Conservation (phyloP, 1,140 invertebrate genomes). For the Berghia stephanieae region DNA sequence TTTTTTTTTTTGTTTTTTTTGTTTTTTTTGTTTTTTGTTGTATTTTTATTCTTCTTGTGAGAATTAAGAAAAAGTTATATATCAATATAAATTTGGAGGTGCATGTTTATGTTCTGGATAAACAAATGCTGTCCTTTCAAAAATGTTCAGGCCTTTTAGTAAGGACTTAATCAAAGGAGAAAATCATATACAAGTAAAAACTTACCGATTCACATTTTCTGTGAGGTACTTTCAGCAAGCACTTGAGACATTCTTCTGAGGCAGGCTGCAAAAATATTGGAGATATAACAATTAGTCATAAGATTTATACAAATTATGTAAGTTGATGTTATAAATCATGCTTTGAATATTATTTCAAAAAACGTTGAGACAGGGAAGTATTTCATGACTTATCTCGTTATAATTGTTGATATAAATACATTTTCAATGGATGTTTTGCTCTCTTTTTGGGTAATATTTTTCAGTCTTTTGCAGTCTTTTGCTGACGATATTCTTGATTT, state of each 20-base stretch:
- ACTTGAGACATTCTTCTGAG: conserved; percentile 63
- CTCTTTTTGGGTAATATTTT: no score
- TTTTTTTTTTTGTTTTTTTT: neutral
- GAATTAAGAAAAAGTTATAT: neutral
- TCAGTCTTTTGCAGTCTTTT: no score
- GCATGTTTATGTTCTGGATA: neutral
- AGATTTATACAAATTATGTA: neutral
- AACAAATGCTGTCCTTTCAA: neutral
- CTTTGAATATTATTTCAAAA: no score
- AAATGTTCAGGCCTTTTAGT: neutral
- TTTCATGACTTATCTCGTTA: no score
- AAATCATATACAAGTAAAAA: neutral
- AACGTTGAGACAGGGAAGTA: no score
- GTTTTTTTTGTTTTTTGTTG: neutral
- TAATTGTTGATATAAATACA: no score
- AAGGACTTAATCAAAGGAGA: neutral
- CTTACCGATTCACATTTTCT: conserved; percentile 64
- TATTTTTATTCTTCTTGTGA: neutral
- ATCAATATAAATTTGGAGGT: conserved; percentile 18
- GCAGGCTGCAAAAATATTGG: conserved; percentile 50
- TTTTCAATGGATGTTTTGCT: no score
- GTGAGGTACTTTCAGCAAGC: conserved; percentile 61
- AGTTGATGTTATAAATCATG: no score
- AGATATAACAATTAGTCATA: neutral
- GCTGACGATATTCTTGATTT: no score